Evolutionary conservation across 1,140 invertebrate genomes (phyloP).

Genomic region (Drosophila pruinosa): DNA sequence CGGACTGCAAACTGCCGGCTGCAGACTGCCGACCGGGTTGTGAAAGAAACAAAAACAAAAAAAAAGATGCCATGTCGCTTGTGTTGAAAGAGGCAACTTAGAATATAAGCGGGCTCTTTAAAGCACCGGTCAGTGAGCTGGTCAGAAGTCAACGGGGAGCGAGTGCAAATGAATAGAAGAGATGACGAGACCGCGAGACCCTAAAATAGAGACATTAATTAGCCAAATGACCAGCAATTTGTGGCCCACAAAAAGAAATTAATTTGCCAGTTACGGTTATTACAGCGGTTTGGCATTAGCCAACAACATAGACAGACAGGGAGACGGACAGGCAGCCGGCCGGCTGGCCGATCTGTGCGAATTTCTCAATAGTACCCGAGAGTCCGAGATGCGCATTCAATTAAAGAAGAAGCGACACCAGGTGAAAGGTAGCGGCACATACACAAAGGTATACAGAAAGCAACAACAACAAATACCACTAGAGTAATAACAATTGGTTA

Average conservation of each 20-base stretch:
- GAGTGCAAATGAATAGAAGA: conserved; percentile 32
- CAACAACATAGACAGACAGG: neutral
- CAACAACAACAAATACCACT: neutral
- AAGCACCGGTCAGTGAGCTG: conserved; percentile 8
- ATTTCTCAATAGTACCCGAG: neutral
- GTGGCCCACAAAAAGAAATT: conserved; percentile 67
- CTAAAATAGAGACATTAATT: conserved; percentile 79
- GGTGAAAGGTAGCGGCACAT: conserved; percentile 38
- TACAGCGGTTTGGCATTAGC: conserved; percentile 56
- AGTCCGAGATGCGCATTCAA: conserved; percentile 13
- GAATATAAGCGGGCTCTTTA: conserved; percentile 45
- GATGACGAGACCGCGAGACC: conserved; percentile 28
- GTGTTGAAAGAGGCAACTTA: conserved; percentile 42
- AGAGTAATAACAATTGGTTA: neutral
- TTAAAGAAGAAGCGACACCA: conserved; percentile 20
- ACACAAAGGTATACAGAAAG: neutral
- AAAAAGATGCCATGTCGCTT: conserved; percentile 2
- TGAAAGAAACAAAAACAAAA: conserved; percentile 42
- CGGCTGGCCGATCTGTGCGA: neutral
- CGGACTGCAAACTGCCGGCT: conserved; percentile 27
- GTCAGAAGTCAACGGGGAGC: conserved; percentile 15
- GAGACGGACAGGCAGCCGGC: neutral
- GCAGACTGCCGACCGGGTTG: conserved; percentile 23
- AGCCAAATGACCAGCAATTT: conserved; percentile 74
- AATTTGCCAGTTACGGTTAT: conserved; percentile 79